These are phyloP conservation scores for Cryptomyrus ogoouensis DNA, from an alignment of 2,113 vertebrate genomes.

Conservation along the genomic window DNA sequence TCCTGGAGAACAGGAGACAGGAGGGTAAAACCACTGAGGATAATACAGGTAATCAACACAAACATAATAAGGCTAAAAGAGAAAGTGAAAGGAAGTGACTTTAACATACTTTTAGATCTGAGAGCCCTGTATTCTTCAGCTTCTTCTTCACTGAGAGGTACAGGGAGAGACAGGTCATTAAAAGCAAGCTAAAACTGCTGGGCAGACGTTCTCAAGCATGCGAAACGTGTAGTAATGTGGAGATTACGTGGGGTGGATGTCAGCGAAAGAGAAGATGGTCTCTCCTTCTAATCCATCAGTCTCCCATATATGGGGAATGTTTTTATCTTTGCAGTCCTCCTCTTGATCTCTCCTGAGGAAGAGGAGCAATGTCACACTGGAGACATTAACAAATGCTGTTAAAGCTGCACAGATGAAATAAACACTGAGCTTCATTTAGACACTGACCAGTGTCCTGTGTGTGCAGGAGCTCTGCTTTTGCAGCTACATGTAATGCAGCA, in stretches of 20 bases:
- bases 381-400: background rate
- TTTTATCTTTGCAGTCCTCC: slow-evolving; percentile 28
- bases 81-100: background rate
- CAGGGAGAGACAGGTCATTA: slow-evolving; percentile 3
- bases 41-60: background rate
- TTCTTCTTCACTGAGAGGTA: slow-evolving; percentile 25
- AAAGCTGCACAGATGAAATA: background rate
- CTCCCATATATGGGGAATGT: slow-evolving; percentile 29
- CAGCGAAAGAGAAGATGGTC: slow-evolving; percentile 60
- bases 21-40: background rate
- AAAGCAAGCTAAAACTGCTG: background rate
- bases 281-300: slow-evolving; percentile 51
- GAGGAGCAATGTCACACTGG: background rate
- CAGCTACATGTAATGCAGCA: background rate
- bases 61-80: background rate
- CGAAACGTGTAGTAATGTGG: background rate
- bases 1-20: background rate
- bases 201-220: background rate
- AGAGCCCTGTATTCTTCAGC: slow-evolving; percentile 16
- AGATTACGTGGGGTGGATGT: slow-evolving; percentile 54
- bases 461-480: background rate
- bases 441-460: background rate
- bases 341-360: slow-evolving; percentile 36
- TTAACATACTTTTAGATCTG: slow-evolving; percentile 29
- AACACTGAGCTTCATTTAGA: slow-evolving; percentile 3